These are phyloP conservation scores for Drosophila mimica DNA, from an alignment of 2,888 invertebrate species.

Conservation along the genomic window DNA sequence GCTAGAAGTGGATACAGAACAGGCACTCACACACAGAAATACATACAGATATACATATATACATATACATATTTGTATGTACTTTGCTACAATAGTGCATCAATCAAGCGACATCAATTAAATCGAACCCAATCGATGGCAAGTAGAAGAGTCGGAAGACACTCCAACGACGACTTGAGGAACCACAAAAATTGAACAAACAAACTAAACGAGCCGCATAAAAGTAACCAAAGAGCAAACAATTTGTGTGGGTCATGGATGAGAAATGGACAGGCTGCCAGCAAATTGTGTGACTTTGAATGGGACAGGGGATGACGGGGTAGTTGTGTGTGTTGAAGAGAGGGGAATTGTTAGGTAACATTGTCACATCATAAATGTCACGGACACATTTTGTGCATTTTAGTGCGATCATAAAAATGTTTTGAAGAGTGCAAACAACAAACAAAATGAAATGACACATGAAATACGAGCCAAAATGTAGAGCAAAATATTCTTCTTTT, in stretches of 20 bases:
- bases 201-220: constrained; percentile 64
- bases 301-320: constrained; percentile 8
- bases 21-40: constrained; percentile 9
- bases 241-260: constrained; percentile 55
- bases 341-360: constrained; percentile 53
- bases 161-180: constrained; percentile 26
- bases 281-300: constrained; percentile 38
- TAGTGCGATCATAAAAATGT: constrained; percentile 70
- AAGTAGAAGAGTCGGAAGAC: constrained; percentile 20
- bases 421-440: constrained; percentile 72
- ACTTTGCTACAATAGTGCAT: constrained; percentile 36
- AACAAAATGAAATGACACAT: constrained; percentile 42
- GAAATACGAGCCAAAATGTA: constrained; percentile 46
- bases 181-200: constrained; percentile 54
- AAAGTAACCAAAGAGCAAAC: constrained; percentile 67
- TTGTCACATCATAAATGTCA: constrained; percentile 80
- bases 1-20: constrained; percentile 39
- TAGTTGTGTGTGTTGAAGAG: constrained; percentile 1
- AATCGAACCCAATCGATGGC: constrained; percentile 53
- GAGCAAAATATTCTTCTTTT: constrained; percentile 32
- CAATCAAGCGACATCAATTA: constrained; percentile 70
- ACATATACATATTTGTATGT: background rate
- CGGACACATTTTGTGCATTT: constrained; percentile 75
- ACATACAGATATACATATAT: background rate
- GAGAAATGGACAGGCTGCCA: background rate